Evolutionary conservation across 2,888 invertebrate species (phyloP).

Genomic region (Lepidocyrtoides sp.): DNA sequence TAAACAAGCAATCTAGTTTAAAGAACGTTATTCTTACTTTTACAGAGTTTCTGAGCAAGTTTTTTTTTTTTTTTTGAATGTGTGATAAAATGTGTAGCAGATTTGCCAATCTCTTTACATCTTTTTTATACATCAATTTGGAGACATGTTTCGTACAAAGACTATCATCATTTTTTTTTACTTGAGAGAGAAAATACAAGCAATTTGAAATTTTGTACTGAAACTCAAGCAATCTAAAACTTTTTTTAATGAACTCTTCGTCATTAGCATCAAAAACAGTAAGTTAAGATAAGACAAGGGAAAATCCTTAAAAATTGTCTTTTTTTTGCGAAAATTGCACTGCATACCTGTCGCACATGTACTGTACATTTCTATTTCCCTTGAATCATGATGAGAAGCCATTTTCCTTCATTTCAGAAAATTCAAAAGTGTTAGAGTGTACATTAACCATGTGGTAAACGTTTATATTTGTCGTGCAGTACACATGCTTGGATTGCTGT

Average conservation of each 20-base stretch:
- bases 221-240: neutral
- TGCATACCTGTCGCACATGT: neutral
- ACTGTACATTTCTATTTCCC: neutral
- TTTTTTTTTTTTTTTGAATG: too few relatives aligned
- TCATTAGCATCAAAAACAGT: neutral
- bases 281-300: neutral
- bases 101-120: too few relatives aligned
- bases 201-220: neutral
- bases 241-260: neutral
- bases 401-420: slow-evolving; percentile 1
- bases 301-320: neutral
- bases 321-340: too few relatives aligned
- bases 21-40: neutral
- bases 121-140: too few relatives aligned
- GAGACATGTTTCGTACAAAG: too few relatives aligned
- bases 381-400: neutral
- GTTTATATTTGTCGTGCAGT: neutral
- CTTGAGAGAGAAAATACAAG: neutral
- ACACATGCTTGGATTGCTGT: slow-evolving; percentile 5
- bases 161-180: neutral
- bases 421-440: neutral
- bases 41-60: neutral
- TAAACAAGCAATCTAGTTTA: neutral
- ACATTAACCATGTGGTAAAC: slow-evolving; percentile 10
- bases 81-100: too few relatives aligned